phyloP scores from a whole-genome alignment of 1,140 invertebrate genomes.

The Thaumetopoea pityocampa region DNA sequence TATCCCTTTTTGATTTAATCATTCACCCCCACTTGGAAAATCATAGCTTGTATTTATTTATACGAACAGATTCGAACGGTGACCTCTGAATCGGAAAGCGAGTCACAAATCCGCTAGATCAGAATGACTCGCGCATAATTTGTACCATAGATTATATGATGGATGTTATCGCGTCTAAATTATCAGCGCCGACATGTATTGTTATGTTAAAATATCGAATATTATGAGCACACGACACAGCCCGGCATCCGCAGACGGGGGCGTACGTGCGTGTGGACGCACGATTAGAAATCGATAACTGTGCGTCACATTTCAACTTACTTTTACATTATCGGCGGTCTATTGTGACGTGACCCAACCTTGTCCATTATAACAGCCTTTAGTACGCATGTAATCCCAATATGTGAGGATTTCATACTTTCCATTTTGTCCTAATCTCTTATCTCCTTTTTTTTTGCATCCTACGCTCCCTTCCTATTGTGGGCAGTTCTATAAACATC shows the following conservation, averaged over 20 bases:
- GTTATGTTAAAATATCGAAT: conserved; percentile 8
- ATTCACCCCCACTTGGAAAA: too few relatives aligned
- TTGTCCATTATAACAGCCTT: conserved; percentile 55
- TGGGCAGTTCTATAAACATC: conserved; percentile 24
- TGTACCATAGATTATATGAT: too few relatives aligned
- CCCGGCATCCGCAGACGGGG: conserved; percentile 7
- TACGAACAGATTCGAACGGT: too few relatives aligned
- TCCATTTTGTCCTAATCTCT: conserved; percentile 36
- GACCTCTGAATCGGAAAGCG: too few relatives aligned
- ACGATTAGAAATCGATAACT: conserved; percentile 67
- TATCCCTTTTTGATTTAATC: too few relatives aligned
- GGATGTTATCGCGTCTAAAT: too few relatives aligned
- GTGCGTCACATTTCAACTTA: conserved; percentile 52
- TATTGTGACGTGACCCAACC: conserved; percentile 51
- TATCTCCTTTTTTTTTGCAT: conserved; percentile 33
- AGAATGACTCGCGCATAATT: too few relatives aligned
- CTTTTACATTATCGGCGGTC: conserved; percentile 47
- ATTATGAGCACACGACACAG: conserved; percentile 9
- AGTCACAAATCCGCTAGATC: too few relatives aligned
- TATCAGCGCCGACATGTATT: too few relatives aligned
- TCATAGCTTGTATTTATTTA: too few relatives aligned
- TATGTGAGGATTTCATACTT: conserved; percentile 53
- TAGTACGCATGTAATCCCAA: conserved; percentile 58
- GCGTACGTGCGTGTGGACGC: conserved; percentile 38
- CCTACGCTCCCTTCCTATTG: conserved; percentile 7